A percentile compares a stretch with the other conserved stretches of the same genome.
phyloP scores from a whole-genome alignment of 1,140 invertebrate species.

The Dinoponera quadriceps region DNA sequence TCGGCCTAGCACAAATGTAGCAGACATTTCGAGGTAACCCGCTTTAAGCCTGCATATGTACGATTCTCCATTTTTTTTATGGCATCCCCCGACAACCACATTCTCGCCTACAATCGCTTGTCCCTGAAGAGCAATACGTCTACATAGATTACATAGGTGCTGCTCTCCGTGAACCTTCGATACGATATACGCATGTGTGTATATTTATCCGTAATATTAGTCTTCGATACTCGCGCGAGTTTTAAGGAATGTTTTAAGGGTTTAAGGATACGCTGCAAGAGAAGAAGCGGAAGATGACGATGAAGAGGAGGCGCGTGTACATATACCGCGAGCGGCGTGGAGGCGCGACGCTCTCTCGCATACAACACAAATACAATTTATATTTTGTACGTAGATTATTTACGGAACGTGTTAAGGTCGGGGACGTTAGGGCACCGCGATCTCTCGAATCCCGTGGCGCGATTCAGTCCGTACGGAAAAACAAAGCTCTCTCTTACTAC shows the following conservation, averaged over 20 bases:
- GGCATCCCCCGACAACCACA: constrained; percentile 26
- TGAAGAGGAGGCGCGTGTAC: neutral
- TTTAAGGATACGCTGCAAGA: neutral
- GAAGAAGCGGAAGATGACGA: neutral
- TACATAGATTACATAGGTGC: constrained; percentile 41
- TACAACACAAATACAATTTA: constrained; percentile 66
- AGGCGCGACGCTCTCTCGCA: constrained; percentile 3
- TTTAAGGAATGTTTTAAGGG: neutral
- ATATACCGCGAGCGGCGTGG: neutral
- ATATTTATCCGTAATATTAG: constrained; percentile 48
- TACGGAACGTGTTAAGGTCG: constrained; percentile 48
- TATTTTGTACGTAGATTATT: constrained; percentile 71
- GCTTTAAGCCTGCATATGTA: constrained; percentile 42
- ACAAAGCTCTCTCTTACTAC: neutral
- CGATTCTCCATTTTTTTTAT: constrained; percentile 35
- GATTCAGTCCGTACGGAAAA: neutral
- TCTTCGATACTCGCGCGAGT: constrained; percentile 61
- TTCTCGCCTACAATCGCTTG: constrained; percentile 39
- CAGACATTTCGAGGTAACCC: constrained; percentile 4
- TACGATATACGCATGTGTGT: neutral
- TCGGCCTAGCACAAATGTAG: constrained; percentile 65
- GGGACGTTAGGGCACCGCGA: neutral
- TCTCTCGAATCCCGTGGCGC: constrained; percentile 9
- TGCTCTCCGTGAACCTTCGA: constrained; percentile 12
- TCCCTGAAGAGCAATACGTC: constrained; percentile 41